Conservation (phyloP, 2,797 vertebrate species). For the Nasua narica region DNA sequence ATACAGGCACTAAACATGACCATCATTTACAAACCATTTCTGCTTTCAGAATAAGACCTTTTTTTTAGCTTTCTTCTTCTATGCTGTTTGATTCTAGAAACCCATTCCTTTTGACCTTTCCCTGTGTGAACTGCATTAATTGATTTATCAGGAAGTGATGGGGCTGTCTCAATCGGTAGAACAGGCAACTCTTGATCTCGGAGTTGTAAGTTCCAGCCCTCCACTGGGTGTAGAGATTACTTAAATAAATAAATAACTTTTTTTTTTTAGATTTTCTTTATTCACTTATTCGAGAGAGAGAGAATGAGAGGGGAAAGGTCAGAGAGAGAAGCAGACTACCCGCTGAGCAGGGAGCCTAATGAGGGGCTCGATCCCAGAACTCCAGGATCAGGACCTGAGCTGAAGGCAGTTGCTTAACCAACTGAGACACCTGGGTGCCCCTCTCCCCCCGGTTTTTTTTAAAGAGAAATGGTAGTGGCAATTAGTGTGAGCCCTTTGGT, state of each 20-base stretch:
- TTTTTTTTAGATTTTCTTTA: too few relatives aligned
- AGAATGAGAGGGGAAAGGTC: too few relatives aligned
- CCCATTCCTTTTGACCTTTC: neutral
- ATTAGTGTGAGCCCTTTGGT: neutral
- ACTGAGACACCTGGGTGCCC: too few relatives aligned
- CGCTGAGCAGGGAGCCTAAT: too few relatives aligned
- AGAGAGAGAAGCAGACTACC: too few relatives aligned
- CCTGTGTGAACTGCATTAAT: neutral
- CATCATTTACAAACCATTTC: neutral
- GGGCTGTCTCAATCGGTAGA: neutral
- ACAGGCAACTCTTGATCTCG: neutral
- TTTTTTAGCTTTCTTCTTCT: neutral
- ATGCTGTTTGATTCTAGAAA: slow-evolving; percentile 11
- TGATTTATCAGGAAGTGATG: neutral
- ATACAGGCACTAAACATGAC: neutral
- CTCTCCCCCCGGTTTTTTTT: too few relatives aligned
- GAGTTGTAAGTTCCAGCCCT: neutral
- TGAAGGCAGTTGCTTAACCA: too few relatives aligned
- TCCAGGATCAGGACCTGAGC: too few relatives aligned
- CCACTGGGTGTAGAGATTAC: neutral
- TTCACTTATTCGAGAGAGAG: too few relatives aligned
- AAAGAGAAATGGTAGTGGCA: neutral
- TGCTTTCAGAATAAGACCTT: neutral
- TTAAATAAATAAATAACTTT: neutral
- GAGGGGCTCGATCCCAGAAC: too few relatives aligned